Conservation (phyloP, 2,113 vertebrate genomes). For the Cheirogaleus medius region DNA sequence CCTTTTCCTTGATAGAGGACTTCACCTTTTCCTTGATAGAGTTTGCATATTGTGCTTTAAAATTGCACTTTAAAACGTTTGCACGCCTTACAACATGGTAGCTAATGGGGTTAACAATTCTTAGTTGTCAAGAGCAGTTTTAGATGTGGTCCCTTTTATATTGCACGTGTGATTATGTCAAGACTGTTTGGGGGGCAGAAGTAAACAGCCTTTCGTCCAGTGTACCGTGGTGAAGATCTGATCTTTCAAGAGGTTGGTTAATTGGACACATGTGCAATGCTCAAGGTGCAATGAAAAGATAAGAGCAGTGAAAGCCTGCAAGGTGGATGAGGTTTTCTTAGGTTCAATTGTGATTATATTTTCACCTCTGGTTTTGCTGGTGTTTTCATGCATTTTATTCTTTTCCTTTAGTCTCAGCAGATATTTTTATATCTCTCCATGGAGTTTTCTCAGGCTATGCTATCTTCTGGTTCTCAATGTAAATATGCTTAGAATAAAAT, state of each 20-base stretch:
- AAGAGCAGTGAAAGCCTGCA: conserved; percentile 55
- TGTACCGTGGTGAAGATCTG: conserved; percentile 10
- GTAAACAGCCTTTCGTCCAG: not conserved
- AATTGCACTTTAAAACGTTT: conserved; percentile 59
- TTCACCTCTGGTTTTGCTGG: not conserved
- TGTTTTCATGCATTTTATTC: conserved; percentile 53
- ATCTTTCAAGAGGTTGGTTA: conserved; percentile 61
- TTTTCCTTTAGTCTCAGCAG: conserved; percentile 25
- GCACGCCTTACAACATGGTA: not conserved
- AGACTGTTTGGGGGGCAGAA: conserved; percentile 31
- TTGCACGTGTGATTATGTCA: conserved; percentile 39
- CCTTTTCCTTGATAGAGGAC: conserved; percentile 5
- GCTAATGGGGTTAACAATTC: conserved; percentile 43
- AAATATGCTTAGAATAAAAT: conserved; percentile 64
- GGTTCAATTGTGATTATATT: conserved; percentile 24
- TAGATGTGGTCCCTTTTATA: conserved; percentile 24
- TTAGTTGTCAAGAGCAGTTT: conserved; percentile 58
- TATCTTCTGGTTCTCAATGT: conserved; percentile 47
- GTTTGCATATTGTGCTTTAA: conserved; percentile 14
- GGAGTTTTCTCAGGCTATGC: conserved; percentile 16
- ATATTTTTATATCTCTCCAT: conserved; percentile 42
- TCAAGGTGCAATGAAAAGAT: conserved; percentile 62
- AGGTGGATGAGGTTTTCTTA: conserved; percentile 33
- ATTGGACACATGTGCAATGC: not conserved
- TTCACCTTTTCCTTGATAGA: conserved; percentile 41